phyloP scores from a whole-genome alignment of 2,797 vertebrate genomes.

The Pogoniulus pusillus region DNA sequence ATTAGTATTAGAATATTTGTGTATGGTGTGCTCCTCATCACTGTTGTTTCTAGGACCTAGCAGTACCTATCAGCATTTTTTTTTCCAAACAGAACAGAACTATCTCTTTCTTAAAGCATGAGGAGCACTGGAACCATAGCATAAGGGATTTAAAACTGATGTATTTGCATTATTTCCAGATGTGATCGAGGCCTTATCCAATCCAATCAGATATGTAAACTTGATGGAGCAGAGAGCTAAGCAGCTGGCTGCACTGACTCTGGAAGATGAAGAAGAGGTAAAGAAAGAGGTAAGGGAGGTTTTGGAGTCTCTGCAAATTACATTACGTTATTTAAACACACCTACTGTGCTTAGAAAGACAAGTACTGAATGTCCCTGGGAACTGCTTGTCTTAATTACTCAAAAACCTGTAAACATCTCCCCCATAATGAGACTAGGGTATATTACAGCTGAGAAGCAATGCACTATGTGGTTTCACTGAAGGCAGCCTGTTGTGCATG shows the following conservation, averaged over 20 bases:
- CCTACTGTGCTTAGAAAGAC: background rate
- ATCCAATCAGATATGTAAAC: constrained; percentile 96
- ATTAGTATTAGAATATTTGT: background rate
- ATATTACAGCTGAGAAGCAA: fast-evolving
- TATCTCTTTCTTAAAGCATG: background rate
- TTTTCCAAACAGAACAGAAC: background rate
- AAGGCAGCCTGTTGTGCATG: background rate
- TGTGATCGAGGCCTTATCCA: constrained; percentile 96
- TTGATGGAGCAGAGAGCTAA: constrained; percentile 98
- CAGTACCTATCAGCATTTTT: background rate
- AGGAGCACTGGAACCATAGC: background rate
- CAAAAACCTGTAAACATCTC: background rate
- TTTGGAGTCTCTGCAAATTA: background rate
- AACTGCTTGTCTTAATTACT: background rate
- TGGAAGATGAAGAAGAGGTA: constrained; percentile 93
- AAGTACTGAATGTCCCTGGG: background rate
- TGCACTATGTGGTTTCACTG: background rate
- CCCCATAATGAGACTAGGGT: background rate
- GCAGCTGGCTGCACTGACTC: constrained; percentile 92
- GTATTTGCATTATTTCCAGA: constrained; percentile 76
- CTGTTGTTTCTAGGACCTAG: background rate
- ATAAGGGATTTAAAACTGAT: background rate
- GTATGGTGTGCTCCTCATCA: background rate
- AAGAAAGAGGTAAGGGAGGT: constrained; percentile 86
- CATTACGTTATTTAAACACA: background rate